Conservation (phyloP, 2,113 vertebrate genomes). For the Eretmochelys imbricata region DNA sequence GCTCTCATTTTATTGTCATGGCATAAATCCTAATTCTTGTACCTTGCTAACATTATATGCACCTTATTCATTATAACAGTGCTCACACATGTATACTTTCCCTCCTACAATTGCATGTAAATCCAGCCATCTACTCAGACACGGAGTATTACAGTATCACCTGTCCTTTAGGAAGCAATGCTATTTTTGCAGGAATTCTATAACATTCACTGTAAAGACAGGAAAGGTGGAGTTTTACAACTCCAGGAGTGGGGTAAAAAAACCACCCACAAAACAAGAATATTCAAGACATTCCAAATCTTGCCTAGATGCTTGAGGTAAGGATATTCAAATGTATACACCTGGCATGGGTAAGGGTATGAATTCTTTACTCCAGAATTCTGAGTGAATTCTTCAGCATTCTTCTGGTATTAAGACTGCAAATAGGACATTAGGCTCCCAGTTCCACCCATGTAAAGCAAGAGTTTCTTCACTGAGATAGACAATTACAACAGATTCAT, state of each 20-base stretch:
- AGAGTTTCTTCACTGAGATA: neutral
- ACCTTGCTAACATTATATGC: neutral
- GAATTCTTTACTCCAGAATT: neutral
- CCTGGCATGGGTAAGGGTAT: rapidly evolving
- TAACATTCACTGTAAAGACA: rapidly evolving
- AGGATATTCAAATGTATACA: neutral
- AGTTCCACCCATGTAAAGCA: neutral
- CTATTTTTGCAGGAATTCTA: neutral
- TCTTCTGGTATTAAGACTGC: neutral
- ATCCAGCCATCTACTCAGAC: neutral
- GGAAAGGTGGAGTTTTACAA: neutral
- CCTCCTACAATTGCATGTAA: neutral
- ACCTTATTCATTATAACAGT: neutral
- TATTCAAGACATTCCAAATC: neutral
- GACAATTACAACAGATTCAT: neutral
- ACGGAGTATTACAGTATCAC: neutral
- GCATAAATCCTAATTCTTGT: neutral
- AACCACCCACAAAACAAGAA: neutral
- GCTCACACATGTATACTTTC: neutral
- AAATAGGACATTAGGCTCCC: neutral
- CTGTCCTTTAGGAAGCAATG: neutral
- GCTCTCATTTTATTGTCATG: neutral
- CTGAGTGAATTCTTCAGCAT: neutral
- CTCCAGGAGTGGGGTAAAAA: neutral
- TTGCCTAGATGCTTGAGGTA: neutral